A percentile compares a stretch with the other conserved stretches of the same genome.
phyloP scores from a whole-genome alignment of 2,888 invertebrate genomes.

The Erebia epiphron region DNA sequence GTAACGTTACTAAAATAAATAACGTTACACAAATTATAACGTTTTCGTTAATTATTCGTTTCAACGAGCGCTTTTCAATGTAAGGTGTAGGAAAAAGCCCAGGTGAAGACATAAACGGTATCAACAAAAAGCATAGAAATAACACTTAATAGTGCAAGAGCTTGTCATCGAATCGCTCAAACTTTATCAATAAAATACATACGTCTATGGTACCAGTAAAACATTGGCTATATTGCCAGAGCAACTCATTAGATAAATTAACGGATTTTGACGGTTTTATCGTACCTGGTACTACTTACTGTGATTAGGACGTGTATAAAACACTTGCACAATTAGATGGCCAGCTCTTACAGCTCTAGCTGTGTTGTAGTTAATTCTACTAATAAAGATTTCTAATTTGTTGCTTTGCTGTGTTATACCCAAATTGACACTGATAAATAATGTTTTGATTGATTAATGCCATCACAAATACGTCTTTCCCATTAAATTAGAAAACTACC shows the following conservation, averaged over 20 bases:
- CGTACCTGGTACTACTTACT: no score
- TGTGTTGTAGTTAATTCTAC: not conserved
- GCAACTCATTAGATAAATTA: no score
- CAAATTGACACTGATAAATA: not conserved
- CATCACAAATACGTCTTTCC: slow-evolving; percentile 23
- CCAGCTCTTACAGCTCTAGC: not conserved
- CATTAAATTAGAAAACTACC: slow-evolving; percentile 22
- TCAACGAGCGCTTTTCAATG: slow-evolving; percentile 41
- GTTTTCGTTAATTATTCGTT: slow-evolving; percentile 28
- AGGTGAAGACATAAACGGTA: slow-evolving; percentile 33
- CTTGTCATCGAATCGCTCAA: not conserved
- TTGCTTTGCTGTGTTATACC: slow-evolving; percentile 2
- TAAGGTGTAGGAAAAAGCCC: slow-evolving; percentile 38
- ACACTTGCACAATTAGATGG: not conserved
- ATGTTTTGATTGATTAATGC: not conserved
- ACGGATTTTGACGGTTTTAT: no score
- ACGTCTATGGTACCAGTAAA: no score
- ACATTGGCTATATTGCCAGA: no score
- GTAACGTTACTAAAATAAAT: slow-evolving; percentile 9
- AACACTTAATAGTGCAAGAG: slow-evolving; percentile 24
- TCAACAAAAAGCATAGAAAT: slow-evolving; percentile 26
- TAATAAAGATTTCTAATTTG: not conserved
- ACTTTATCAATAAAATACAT: no score
- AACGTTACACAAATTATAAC: slow-evolving; percentile 15
- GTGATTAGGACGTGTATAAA: slow-evolving; percentile 3